Percentiles rank a stretch among this genome's conserved stretches.
These are phyloP conservation scores for Pollicipes pollicipes DNA, from an alignment of 1,140 invertebrate species.

Conservation along the genomic window DNA sequence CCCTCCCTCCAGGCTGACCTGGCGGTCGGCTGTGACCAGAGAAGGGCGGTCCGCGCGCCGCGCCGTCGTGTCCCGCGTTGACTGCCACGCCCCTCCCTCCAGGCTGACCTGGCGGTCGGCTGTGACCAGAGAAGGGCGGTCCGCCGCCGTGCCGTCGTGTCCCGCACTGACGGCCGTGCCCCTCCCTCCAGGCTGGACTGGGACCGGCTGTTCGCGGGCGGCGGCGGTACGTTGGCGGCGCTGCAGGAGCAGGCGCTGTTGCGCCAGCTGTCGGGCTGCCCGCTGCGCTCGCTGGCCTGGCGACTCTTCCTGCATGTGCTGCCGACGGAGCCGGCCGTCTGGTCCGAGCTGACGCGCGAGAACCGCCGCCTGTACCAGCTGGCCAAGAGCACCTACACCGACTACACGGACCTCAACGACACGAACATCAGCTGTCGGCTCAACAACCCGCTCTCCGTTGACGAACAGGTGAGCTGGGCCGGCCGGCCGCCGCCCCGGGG, in stretches of 20 bases:
- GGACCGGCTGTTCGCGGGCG: not conserved
- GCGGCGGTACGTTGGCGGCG: not conserved
- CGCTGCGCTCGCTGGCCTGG: not conserved
- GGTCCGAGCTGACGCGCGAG: not conserved
- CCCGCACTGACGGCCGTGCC: not conserved
- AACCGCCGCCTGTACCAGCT: not conserved
- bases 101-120: too few relatives aligned
- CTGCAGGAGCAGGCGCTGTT: not conserved
- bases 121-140: too few relatives aligned
- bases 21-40: too few relatives aligned
- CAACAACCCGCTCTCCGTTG: not conserved
- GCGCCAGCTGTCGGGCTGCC: not conserved
- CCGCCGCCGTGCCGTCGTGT: too few relatives aligned
- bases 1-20: too few relatives aligned
- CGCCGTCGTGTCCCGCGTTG: too few relatives aligned
- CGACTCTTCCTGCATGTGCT: not conserved
- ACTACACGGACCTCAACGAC: not conserved
- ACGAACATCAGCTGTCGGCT: not conserved
- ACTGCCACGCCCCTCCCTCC: too few relatives aligned
- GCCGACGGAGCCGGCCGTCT: not conserved
- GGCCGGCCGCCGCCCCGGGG: too few relatives aligned
- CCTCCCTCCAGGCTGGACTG: not conserved
- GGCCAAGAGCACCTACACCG: not conserved
- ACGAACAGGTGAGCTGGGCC: not conserved
- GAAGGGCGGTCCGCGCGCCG: too few relatives aligned